These are phyloP conservation scores for Alcis repandata DNA, from an alignment of 2,888 invertebrate species.

Conservation along the genomic window DNA sequence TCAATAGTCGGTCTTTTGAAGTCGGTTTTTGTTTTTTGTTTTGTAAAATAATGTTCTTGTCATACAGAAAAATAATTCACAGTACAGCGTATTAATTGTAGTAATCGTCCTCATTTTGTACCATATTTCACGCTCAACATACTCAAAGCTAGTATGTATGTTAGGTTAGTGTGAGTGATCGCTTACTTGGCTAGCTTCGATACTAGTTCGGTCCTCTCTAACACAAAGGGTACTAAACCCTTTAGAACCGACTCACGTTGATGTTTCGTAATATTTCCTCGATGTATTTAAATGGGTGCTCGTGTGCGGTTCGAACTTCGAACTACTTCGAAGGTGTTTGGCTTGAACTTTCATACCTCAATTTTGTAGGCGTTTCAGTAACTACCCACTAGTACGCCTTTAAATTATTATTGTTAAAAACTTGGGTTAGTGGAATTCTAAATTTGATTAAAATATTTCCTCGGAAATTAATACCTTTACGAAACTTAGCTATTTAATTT, in stretches of 20 bases:
- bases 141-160: no score
- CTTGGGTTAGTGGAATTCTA: no score
- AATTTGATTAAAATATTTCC: no score
- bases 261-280: constrained; percentile 41
- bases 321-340: constrained; percentile 17
- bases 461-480: no score
- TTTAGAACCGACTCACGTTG: constrained; percentile 40
- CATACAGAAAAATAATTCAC: no score
- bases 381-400: background rate
- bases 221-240: constrained; percentile 38
- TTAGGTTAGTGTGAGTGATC: background rate
- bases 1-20: no score
- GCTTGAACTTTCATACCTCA: constrained; percentile 13
- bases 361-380: constrained; percentile 6
- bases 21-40: no score
- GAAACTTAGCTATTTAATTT: no score
- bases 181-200: background rate
- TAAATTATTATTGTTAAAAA: no score
- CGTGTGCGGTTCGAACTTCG: constrained; percentile 15
- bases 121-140: background rate
- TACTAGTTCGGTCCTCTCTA: background rate
- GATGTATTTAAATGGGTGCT: constrained; percentile 31
- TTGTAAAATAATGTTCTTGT: no score
- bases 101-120: no score
- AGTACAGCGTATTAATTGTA: no score